These are phyloP conservation scores for Egretta garzetta DNA, from an alignment of 2,113 vertebrate species.

Conservation along the genomic window DNA sequence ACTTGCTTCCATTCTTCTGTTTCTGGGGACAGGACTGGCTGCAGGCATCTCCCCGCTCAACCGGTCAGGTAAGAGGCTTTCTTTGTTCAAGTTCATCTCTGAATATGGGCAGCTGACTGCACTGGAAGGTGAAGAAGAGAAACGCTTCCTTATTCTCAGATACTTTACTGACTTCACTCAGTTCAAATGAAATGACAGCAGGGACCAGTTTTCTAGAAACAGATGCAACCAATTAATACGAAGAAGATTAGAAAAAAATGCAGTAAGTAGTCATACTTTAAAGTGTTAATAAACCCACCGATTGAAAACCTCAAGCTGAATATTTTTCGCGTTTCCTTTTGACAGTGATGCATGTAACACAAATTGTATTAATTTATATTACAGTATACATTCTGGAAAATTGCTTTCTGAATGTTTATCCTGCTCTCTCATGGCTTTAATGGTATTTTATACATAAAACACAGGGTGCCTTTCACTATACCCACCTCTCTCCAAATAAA, in stretches of 20 bases:
- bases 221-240: not conserved
- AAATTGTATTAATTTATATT: not conserved
- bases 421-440: not conserved
- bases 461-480: not conserved
- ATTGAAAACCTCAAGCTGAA: not conserved
- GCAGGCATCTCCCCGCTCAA: constrained; percentile 82
- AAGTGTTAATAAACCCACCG: not conserved
- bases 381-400: not conserved
- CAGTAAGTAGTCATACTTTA: not conserved
- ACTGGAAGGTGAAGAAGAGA: constrained; percentile 66
- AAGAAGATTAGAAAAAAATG: not conserved
- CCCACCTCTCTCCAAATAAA: not conserved
- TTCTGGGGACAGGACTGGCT: constrained; percentile 70
- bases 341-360: not conserved
- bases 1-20: constrained; percentile 72
- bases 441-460: not conserved
- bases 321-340: not conserved
- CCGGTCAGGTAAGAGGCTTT: constrained; percentile 83
- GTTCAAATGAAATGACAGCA: not conserved
- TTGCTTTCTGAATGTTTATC: not conserved
- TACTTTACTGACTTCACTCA: not conserved
- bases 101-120: constrained; percentile 86
- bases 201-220: not conserved
- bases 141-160: constrained; percentile 4
- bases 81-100: constrained; percentile 85